Evolutionary conservation across 30 jellyfish, hydroid and myxozoan genomes (phyloP).

Genomic region (Morbakka virulenta): DNA sequence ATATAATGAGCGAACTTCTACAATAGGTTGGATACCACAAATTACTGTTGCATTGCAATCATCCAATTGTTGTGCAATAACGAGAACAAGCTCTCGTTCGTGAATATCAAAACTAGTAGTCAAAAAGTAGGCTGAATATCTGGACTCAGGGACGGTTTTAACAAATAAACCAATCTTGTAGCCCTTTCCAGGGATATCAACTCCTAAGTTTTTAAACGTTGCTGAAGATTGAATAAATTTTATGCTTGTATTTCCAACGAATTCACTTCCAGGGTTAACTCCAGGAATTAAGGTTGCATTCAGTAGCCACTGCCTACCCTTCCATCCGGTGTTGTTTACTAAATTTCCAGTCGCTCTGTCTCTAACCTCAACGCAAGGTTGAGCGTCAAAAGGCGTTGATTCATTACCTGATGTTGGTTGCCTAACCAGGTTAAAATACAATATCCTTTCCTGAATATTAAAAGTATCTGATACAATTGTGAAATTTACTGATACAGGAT

Average conservation of each 20-base stretch:
- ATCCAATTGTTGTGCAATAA: constrained; percentile 72
- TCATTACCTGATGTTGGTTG: constrained; percentile 55
- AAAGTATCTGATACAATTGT: constrained; percentile 29
- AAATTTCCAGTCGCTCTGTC: constrained; percentile 67
- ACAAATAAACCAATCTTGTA: constrained; percentile 38
- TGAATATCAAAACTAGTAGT: constrained; percentile 51
- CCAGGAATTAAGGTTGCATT: constrained; percentile 47
- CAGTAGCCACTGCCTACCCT: constrained; percentile 66
- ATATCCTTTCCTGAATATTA: constrained; percentile 72
- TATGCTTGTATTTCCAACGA: constrained; percentile 57
- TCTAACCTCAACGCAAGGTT: constrained; percentile 63
- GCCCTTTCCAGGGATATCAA: constrained; percentile 65
- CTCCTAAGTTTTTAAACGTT: constrained; percentile 39
- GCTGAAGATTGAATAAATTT: constrained; percentile 36
- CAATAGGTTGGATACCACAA: constrained; percentile 80
- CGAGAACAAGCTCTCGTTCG: constrained; percentile 57
- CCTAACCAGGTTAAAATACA: constrained; percentile 15
- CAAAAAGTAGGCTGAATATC: constrained; percentile 27
- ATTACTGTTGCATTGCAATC: constrained; percentile 79
- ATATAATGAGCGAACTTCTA: constrained; percentile 50
- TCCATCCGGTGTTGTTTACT: constrained; percentile 77
- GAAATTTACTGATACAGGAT: constrained; percentile 62
- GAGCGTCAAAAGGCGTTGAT: constrained; percentile 58
- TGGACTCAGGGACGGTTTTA: constrained; percentile 55
- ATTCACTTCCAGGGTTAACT: constrained; percentile 31